A percentile compares a stretch with the other conserved stretches of the same genome.
Conservation (phyloP, 92 coral and sea anemone species). For the Pocillopora grandis region DNA sequence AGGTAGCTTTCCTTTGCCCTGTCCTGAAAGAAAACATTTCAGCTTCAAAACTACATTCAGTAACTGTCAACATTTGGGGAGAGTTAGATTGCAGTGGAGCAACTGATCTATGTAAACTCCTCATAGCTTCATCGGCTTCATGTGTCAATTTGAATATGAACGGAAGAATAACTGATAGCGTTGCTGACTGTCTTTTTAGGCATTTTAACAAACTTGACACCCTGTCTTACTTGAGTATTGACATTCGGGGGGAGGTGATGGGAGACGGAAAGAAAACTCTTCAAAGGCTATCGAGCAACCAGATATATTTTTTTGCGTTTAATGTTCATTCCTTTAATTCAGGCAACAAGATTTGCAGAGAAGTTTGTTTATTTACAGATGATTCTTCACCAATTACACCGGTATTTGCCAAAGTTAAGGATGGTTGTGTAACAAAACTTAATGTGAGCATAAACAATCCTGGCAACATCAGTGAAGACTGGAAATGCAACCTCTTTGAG, state of each 20-base stretch:
- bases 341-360: neutral
- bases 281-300: neutral
- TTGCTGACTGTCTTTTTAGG: neutral
- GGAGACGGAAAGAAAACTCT: neutral
- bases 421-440: neutral
- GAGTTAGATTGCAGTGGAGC: neutral
- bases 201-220: neutral
- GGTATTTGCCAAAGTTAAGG: neutral
- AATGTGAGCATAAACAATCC: neutral
- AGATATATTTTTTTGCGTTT: neutral
- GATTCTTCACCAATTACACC: neutral
- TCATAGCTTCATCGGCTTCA: neutral
- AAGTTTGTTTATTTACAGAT: neutral
- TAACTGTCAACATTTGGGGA: conserved; percentile 9
- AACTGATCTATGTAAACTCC: neutral
- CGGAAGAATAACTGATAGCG: neutral
- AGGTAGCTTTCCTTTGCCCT: neutral
- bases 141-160: neutral
- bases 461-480: neutral
- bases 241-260: conserved; percentile 1
- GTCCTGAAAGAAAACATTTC: neutral
- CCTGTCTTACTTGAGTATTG: neutral
- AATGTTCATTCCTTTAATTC: neutral
- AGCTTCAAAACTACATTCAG: neutral
- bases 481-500: neutral